Evolutionary conservation across 2,797 vertebrate genomes (phyloP), one percentile per base, ranked within the genome.

Genomic region (Myripristis murdjan): DNA sequence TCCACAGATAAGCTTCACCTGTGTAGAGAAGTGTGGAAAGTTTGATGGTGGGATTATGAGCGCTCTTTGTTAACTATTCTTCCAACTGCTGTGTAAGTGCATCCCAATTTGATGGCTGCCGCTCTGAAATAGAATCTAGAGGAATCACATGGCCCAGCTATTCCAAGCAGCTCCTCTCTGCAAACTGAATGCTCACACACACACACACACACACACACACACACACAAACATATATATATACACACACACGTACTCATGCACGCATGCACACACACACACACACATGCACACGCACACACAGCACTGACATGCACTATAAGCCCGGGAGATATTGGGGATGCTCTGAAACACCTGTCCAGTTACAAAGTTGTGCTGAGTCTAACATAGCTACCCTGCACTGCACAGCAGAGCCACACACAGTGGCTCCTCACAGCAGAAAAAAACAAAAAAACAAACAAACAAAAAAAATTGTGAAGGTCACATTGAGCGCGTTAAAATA

Each of bases 91-190:
- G 80, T 63, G 81, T 64, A 64, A 80, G 51, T 70, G 71, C 43
- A 46, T 61, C 23, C 55, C 4, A 64, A 31, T 84, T 76, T 72
- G 71, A 74, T 67, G 31, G 70, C 74, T 33, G 48, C 53, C 8
- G 65, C 35, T 89, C 90, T 84, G 84, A 94, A 95, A 95, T 92
- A 93, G 89, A 87, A 87, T 20, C 87, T 64, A 75, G 62, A 73
- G 84, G 88, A 90, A 93, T 94, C 93, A 94, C 92, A 92, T 94
- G 92, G 82, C 79, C 46, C 24, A 48, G 90, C 90, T 94, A 95
- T 94, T 94, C 89, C 89, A 85, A 92, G 93, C 84, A 55, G 70
- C 70, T 52, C 55, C 59, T 68, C 57, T 18, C 48, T 70, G 51
- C 33, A 28, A 22, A n/a, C 39, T 49, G 11, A 14, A 23, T 48